Percentiles rank a stretch among this genome's conserved stretches.
Conservation (phyloP, 2,888 invertebrate species). For the Hydroisotoma schaefferi region DNA sequence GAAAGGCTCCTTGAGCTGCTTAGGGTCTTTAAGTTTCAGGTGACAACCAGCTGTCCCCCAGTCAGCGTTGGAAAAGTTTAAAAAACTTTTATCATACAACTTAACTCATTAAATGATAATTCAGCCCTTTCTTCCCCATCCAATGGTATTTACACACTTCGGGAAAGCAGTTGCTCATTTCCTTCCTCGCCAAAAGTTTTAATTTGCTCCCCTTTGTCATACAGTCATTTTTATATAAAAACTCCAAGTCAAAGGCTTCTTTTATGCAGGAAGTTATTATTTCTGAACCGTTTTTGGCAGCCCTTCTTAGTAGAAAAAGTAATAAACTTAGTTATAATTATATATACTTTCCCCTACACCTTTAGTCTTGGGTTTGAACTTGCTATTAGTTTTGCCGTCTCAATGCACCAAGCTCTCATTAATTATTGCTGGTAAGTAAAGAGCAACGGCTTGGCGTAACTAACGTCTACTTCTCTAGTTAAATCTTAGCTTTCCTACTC, state of each 20-base stretch:
- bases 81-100: slow-evolving; percentile 14
- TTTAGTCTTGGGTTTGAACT: too few species aligned
- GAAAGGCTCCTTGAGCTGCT: too few species aligned
- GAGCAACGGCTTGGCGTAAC: too few species aligned
- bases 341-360: too few species aligned
- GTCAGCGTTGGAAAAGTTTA: slow-evolving; percentile 11
- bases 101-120: slow-evolving; percentile 20
- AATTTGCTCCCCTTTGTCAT: slow-evolving; percentile 12
- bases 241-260: not conserved
- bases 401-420: too few species aligned
- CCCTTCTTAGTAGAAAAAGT: too few species aligned
- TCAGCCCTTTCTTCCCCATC: slow-evolving; percentile 1
- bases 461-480: too few species aligned
- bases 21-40: slow-evolving; percentile 8
- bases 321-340: too few species aligned
- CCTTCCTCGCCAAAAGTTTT: slow-evolving; percentile 7
- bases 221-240: slow-evolving; percentile 8
- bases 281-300: not conserved
- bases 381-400: too few species aligned
- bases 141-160: not conserved
- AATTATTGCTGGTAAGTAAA: too few species aligned
- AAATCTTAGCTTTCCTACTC: too few species aligned
- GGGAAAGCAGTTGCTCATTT: not conserved
- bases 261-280: slow-evolving; percentile 7
- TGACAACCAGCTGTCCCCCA: slow-evolving; percentile 17